A percentile compares a stretch with the other conserved stretches of the same genome.
These are phyloP conservation scores for Craniophora ligustri DNA, from an alignment of 2,888 invertebrate species.

Conservation along the genomic window DNA sequence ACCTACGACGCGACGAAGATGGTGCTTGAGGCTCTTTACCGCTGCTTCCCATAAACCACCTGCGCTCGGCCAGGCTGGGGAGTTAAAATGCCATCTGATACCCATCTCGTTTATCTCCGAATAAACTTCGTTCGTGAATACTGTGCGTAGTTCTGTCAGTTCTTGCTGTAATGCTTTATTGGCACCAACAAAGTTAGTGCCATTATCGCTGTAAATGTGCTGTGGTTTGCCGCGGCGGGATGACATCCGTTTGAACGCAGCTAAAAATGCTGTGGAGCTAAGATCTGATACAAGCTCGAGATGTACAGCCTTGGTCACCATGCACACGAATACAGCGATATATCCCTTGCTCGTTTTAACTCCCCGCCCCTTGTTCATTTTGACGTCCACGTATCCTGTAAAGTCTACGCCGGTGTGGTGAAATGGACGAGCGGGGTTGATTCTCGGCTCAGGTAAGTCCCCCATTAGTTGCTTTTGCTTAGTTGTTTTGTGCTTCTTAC, in stretches of 20 bases:
- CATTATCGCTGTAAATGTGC: background rate
- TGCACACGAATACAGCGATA: too few relatives aligned
- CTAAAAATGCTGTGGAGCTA: background rate
- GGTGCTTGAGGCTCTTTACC: conserved; percentile 2
- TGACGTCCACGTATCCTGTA: too few relatives aligned
- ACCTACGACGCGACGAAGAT: background rate
- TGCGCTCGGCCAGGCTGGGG: conserved; percentile 1
- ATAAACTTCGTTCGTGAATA: background rate
- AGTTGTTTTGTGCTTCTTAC: too few relatives aligned
- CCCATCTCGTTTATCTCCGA: background rate
- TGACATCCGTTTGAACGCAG: background rate
- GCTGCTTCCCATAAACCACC: background rate
- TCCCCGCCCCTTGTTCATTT: too few relatives aligned
- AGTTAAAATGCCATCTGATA: background rate
- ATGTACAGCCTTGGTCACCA: too few relatives aligned
- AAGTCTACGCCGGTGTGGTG: too few relatives aligned
- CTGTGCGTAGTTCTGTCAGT: background rate
- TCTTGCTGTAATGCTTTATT: background rate
- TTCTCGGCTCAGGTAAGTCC: too few relatives aligned
- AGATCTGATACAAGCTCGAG: background rate
- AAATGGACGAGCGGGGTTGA: too few relatives aligned
- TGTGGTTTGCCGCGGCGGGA: background rate
- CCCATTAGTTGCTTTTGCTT: background rate
- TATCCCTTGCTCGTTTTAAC: too few relatives aligned
- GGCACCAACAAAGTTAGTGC: background rate